These are phyloP conservation scores for Phocoena sinus DNA, from an alignment of 2,113 vertebrate genomes.

Conservation along the genomic window DNA sequence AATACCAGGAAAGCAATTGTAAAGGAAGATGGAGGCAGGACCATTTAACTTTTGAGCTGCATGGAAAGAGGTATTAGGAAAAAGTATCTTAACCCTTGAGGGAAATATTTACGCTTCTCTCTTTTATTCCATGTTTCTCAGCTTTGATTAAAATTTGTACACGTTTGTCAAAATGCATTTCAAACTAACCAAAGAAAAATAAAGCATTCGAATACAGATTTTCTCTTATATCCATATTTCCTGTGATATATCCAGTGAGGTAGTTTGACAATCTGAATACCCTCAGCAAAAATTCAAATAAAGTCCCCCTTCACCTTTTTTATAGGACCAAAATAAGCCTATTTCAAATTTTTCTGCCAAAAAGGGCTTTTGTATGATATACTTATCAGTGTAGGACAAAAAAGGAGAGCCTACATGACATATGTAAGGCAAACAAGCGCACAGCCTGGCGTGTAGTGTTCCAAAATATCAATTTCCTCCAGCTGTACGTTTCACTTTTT, in stretches of 20 bases:
- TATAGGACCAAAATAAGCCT: conserved; percentile 44
- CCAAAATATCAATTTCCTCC: background rate
- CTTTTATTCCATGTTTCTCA: conserved; percentile 12
- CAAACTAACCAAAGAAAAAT: conserved; percentile 43
- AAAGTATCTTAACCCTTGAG: conserved; percentile 51
- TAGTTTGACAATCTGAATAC: conserved; percentile 29
- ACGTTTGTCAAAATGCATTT: conserved; percentile 60
- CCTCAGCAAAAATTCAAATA: conserved; percentile 61
- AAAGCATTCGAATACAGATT: conserved; percentile 53
- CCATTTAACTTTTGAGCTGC: conserved; percentile 38
- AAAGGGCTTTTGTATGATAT: background rate
- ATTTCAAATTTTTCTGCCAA: conserved; percentile 49
- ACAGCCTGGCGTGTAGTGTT: background rate
- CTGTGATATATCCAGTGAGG: conserved; percentile 45
- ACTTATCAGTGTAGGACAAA: background rate
- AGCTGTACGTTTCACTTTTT: background rate
- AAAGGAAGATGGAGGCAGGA: conserved; percentile 19
- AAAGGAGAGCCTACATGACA: background rate
- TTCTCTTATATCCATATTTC: conserved; percentile 29
- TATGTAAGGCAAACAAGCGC: background rate
- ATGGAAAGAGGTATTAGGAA: conserved; percentile 13
- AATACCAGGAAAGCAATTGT: conserved; percentile 63
- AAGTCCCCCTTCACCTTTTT: conserved; percentile 46
- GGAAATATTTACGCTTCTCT: conserved; percentile 44
- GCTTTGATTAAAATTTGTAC: conserved; percentile 56